Evolutionary conservation across 2,888 invertebrate species (phyloP), one percentile per base, ranked within the genome.

Genomic region (Caenorhabditis zanzibari): DNA sequence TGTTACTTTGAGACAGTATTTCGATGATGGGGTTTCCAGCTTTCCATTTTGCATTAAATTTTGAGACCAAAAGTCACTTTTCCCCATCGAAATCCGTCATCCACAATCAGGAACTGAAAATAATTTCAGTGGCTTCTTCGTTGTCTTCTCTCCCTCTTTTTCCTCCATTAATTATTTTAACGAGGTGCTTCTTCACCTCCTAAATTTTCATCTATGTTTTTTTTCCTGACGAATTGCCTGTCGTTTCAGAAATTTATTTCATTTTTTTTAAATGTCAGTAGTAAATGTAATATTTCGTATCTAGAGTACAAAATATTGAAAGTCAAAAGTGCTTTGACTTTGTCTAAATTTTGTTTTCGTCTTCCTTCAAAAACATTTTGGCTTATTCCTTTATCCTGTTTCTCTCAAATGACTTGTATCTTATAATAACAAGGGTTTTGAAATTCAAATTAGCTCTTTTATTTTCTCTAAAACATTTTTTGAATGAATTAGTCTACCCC

Each of bases 141-240:
- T 64, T 47, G 44, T 41, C 58, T 75, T 64, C 56, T 41, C 19
- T 41, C 38, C 28, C 26, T 73, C n/a, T 24, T 35, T 52, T 63
- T 66, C 58, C n/a, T 14, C 64, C 16, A 59, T n/a, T 41, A 68
- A 71, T 72, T 52, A 63, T 56, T 63, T 79, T 79, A 71, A 71
- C 71, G 79, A 79, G 79, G 71, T 71, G 71, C 79, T 71, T 71
- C 79, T 54, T 32, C 16, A 44, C 58, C 49, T 7, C 32, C 32
- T n/a, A n/a, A n/a, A n/a, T 32, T 7, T 7, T 38, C 58, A 76
- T 76, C 75, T 22, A 52, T 76, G 22, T 47, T 59, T 76, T 32
- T 32, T 76, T 76, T 68, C 16, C 68, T 76, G 76, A 76, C 54
- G 24, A 59, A 76, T 76, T 52, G 68, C 22, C 19, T 54, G 12